These are phyloP conservation scores for Grus americana DNA, from an alignment of 2,113 vertebrate species.

Conservation along the genomic window DNA sequence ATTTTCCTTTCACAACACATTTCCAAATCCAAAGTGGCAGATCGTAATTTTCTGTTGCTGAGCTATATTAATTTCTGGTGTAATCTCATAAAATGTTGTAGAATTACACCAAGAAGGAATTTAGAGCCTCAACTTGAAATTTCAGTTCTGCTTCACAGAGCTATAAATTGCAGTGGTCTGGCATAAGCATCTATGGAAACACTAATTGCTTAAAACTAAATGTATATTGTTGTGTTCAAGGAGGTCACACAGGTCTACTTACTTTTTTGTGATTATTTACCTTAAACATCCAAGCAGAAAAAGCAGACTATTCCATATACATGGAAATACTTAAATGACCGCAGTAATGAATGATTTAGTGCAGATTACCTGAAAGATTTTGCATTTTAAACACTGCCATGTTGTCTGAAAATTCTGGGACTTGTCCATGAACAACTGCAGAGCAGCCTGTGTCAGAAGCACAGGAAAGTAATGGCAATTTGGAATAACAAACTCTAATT, in stretches of 20 bases:
- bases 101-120: background rate
- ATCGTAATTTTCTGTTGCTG: background rate
- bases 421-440: slow-evolving; percentile 19
- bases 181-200: background rate
- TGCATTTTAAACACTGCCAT: slow-evolving; percentile 42
- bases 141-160: slow-evolving; percentile 7
- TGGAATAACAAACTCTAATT: slow-evolving; percentile 6
- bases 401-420: slow-evolving; percentile 42
- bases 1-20: background rate
- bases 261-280: slow-evolving; percentile 54
- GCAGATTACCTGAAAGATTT: slow-evolving; percentile 44
- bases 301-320: background rate
- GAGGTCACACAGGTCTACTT: slow-evolving; percentile 13
- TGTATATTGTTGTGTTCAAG: slow-evolving; percentile 34
- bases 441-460: slow-evolving; percentile 19
- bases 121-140: background rate
- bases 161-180: slow-evolving; percentile 36
- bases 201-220: slow-evolving; percentile 46
- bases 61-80: background rate
- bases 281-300: slow-evolving; percentile 51
- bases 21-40: background rate
- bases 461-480: slow-evolving; percentile 17
- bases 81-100: background rate
- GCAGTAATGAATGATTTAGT: slow-evolving; percentile 48
- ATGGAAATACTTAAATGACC: slow-evolving; percentile 46